phyloP scores from a whole-genome alignment of 2,797 vertebrate species.

The Acanthornis magna region DNA sequence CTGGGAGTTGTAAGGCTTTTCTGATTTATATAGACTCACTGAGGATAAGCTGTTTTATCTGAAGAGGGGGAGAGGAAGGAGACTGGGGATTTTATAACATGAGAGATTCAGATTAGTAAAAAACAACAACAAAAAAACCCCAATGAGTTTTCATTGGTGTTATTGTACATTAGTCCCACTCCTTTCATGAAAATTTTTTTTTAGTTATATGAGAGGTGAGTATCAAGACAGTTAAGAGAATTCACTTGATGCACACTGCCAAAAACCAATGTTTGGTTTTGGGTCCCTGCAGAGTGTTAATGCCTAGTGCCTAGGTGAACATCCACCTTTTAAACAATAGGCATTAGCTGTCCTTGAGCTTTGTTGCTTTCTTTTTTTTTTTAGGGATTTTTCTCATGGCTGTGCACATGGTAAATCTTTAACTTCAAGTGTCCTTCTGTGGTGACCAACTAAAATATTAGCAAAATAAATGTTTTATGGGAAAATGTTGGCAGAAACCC shows the following conservation, averaged over 20 bases:
- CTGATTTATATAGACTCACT: not conserved
- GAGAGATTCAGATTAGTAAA: not conserved
- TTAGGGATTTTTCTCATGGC: constrained; percentile 51
- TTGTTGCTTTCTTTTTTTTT: not conserved
- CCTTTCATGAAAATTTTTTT: constrained; percentile 16
- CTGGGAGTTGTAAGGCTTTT: constrained; percentile 10
- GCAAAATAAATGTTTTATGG: constrained; percentile 88
- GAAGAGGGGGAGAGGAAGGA: not conserved
- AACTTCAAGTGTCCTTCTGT: constrained; percentile 83
- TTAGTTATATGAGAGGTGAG: constrained; percentile 28
- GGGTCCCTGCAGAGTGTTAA: constrained; percentile 16
- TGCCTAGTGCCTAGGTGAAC: constrained; percentile 43
- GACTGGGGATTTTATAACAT: not conserved
- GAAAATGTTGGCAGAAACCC: constrained; percentile 85
- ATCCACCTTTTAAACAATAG: constrained; percentile 58
- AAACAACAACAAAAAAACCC: not conserved
- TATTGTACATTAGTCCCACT: constrained; percentile 11
- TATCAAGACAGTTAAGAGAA: constrained; percentile 36
- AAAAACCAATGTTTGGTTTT: constrained; percentile 45
- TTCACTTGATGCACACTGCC: constrained; percentile 48
- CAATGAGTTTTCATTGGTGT: not conserved
- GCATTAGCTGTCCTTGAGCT: constrained; percentile 39
- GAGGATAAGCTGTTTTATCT: constrained; percentile 18
- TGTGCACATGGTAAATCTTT: constrained; percentile 81
- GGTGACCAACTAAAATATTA: constrained; percentile 84